Base-by-base conservation (phyloP, 2,797 vertebrate species). In the Aphelocoma californica region DNA sequence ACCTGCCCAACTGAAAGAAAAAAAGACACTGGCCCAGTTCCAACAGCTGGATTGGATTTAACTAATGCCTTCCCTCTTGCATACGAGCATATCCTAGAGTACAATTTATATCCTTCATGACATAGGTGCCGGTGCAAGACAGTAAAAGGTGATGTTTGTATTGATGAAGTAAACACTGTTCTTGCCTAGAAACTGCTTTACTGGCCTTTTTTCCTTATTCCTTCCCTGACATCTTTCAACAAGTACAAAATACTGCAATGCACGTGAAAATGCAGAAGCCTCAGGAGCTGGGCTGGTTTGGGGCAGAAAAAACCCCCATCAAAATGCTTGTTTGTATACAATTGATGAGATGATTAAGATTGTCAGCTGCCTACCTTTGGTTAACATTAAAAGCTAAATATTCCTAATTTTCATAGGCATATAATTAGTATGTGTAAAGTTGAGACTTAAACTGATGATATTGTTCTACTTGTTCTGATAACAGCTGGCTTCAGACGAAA, bases 21-120 rank as follows among this genome's bases (percentile, higher is more conserved):
- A 79, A 83, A 71, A 62, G 17, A 57, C 40, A 14, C 8, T 88
- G 77, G 66, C 32, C 66, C n/a, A 58, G 17, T 70, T 94, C 86
- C 86, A 95, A 70, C 62, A 96, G 50, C 80, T 95, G 88, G 62
- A 94, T 1, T 88, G 16, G 44, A 81, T 91, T 95, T 78, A 94
- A 88, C 73, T 44, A 61, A 86, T 75, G 50, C 12, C 44, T 69
- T 80, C 65, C 47, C 51, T 60, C 48, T 56, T 34, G 50, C 62
- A 88, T 7, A 44, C 19, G 14, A 88, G 36, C 36, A 64, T 53
- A 56, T 24, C 24, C 58, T 56, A 44, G 32, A 83, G 72, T 18
- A 84, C 2, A 75, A 34, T 69, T 91, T 58, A 69, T 51, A 58
- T 56, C 81, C 24, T 88, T 88, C 31, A 84, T 31, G 40, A 45